Evolutionary conservation across 2,113 vertebrate species (phyloP).

Genomic region (Notiomystis cincta): DNA sequence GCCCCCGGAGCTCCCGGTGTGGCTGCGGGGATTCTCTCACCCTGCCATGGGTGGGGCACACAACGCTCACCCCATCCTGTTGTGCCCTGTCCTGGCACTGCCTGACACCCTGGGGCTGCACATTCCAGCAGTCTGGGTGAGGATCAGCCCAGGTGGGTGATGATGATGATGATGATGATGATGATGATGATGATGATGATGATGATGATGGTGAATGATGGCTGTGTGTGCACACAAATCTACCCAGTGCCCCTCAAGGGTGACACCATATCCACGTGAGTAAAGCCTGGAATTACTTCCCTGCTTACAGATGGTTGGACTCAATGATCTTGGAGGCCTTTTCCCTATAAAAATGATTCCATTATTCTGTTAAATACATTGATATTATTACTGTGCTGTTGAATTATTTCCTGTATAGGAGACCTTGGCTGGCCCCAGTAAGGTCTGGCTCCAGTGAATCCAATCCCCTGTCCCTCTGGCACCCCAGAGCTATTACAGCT

Average conservation of each 20-base stretch:
- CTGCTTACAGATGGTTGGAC: background rate
- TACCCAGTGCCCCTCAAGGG: background rate
- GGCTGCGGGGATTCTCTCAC: accelerated
- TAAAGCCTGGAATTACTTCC: background rate
- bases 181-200: background rate
- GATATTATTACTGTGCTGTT: background rate
- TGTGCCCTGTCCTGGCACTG: background rate
- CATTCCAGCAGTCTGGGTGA: background rate
- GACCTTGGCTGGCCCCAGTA: background rate
- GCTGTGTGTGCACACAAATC: background rate
- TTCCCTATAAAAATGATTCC: background rate
- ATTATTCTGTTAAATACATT: background rate
- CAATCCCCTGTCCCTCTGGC: background rate
- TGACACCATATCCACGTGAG: accelerated
- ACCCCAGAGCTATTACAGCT: background rate
- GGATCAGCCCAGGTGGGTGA: background rate
- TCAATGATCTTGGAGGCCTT: background rate
- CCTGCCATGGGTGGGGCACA: background rate
- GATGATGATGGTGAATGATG: background rate
- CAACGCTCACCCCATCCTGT: accelerated
- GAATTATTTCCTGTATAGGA: background rate
- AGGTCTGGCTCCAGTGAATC: background rate
- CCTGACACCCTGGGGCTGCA: accelerated
- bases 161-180: background rate
- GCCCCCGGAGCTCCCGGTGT: accelerated